Conservation (phyloP, 2,888 invertebrate genomes). For the Drosophila tripunctata region DNA sequence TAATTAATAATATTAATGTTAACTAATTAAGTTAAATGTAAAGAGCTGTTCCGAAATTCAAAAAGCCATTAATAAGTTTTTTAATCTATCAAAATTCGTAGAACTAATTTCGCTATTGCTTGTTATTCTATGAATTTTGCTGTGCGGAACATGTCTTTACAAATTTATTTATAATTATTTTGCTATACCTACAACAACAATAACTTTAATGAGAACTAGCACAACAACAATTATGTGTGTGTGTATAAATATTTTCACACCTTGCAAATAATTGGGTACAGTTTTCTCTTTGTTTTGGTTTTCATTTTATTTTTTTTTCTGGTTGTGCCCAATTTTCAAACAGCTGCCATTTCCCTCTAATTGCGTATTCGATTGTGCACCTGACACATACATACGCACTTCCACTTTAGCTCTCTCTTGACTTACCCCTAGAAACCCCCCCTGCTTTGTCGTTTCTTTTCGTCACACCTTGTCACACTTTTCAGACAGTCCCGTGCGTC, state of each 20-base stretch:
- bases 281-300: not conserved
- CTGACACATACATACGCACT: constrained; percentile 12
- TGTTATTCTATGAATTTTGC: constrained; percentile 19
- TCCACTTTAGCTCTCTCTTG: not conserved
- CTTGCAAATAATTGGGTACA: constrained; percentile 41
- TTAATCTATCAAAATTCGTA: not conserved
- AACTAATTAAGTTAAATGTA: not conserved
- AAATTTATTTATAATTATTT: constrained; percentile 49
- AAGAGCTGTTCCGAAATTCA: constrained; percentile 1
- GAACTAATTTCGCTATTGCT: constrained; percentile 8
- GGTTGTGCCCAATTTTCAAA: constrained; percentile 2
- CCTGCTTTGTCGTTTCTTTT: not conserved
- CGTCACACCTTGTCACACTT: constrained; percentile 36
- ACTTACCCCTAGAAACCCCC: not conserved
- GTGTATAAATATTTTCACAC: constrained; percentile 60
- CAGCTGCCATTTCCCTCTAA: constrained; percentile 32
- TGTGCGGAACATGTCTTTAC: constrained; percentile 30
- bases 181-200: constrained; percentile 49
- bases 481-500: constrained; percentile 29
- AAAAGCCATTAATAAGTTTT: not conserved
- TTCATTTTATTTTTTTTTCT: not conserved
- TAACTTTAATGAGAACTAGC: constrained; percentile 8
- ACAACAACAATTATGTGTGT: constrained; percentile 20
- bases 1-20: not conserved
- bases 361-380: constrained; percentile 56